phyloP scores from a whole-genome alignment of 92 coral and sea anemone species.

The Montipora capitata region DNA sequence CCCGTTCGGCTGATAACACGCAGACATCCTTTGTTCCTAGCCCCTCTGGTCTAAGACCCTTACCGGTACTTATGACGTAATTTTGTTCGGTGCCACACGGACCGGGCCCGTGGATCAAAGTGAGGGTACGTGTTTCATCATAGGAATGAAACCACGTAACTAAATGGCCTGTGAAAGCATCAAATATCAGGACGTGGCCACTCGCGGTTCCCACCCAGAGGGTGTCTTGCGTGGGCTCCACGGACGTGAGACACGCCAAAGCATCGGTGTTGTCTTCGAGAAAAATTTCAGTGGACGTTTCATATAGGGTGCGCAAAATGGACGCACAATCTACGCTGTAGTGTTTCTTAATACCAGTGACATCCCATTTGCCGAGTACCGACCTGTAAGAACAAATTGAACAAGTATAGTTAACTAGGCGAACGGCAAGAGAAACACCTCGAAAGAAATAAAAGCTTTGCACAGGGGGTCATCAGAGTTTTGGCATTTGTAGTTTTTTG shows the following conservation, averaged over 20 bases:
- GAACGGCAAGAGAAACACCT: too few species aligned
- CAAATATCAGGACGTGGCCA: slow-evolving; percentile 90
- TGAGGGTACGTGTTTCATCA: slow-evolving; percentile 90
- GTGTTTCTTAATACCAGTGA: slow-evolving; percentile 72
- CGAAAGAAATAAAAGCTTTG: too few species aligned
- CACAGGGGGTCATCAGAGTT: too few species aligned
- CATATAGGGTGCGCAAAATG: slow-evolving; percentile 42
- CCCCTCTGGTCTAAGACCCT: slow-evolving; percentile 80
- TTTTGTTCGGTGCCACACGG: slow-evolving; percentile 93
- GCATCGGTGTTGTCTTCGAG: slow-evolving; percentile 45
- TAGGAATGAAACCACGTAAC: slow-evolving; percentile 93
- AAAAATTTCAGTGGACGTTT: slow-evolving; percentile 19
- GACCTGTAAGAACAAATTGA: slow-evolving; percentile 70
- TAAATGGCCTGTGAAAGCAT: slow-evolving; percentile 77
- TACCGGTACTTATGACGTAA: slow-evolving; percentile 93
- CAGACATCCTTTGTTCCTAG: slow-evolving; percentile 78
- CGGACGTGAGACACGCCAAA: slow-evolving; percentile 82
- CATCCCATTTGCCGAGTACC: slow-evolving; percentile 91
- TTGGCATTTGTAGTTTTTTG: too few species aligned
- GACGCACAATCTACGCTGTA: slow-evolving; percentile 83
- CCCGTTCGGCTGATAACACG: slow-evolving; percentile 84
- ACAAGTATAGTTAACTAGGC: too few species aligned
- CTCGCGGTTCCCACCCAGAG: slow-evolving; percentile 96
- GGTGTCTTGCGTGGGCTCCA: slow-evolving; percentile 85
- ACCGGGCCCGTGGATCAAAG: slow-evolving; percentile 87